Evolutionary conservation across 2,797 vertebrate species (phyloP).

Genomic region (Botia kubotai): DNA sequence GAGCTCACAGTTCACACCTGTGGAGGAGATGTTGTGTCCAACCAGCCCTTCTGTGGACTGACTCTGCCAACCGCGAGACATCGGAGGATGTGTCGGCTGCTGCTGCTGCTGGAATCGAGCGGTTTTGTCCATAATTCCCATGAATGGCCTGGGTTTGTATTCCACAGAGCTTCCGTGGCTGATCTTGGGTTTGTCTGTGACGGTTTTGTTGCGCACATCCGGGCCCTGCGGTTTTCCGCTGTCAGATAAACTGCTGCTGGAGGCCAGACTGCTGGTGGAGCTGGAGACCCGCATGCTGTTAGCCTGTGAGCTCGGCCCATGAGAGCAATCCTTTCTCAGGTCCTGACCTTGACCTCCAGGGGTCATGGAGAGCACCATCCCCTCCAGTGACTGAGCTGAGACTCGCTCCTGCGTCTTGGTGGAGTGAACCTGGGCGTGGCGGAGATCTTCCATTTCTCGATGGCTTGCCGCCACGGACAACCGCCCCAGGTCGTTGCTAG

Average conservation of each 20-base stretch:
- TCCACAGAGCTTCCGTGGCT: conserved; percentile 70
- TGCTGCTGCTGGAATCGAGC: conserved; percentile 84
- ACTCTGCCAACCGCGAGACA: conserved; percentile 83
- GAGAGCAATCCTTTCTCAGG: conserved; percentile 63
- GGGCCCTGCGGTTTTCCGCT: conserved; percentile 83
- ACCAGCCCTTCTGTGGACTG: conserved; percentile 77
- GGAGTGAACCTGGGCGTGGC: conserved; percentile 65
- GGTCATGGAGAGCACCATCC: conserved; percentile 63
- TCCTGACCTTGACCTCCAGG: conserved; percentile 59
- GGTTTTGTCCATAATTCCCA: conserved; percentile 96
- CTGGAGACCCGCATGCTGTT: conserved; percentile 82
- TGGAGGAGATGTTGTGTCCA: conserved; percentile 68
- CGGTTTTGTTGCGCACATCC: conserved; percentile 84
- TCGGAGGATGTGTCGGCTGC: conserved; percentile 63
- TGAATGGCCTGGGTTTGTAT: conserved; percentile 91
- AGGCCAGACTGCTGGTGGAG: conserved; percentile 87
- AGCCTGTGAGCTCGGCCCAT: conserved; percentile 65
- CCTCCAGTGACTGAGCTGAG: conserved; percentile 76
- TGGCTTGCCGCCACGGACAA: conserved; percentile 63
- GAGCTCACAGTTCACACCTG: conserved; percentile 77
- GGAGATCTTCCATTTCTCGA: conserved; percentile 69
- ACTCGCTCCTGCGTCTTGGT: conserved; percentile 78
- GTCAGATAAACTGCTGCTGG: conserved; percentile 87
- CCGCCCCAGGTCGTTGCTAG: conserved; percentile 69
- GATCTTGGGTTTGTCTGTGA: conserved; percentile 75